These are phyloP conservation scores for Chorisops tibialis DNA, from an alignment of 2,888 invertebrate species.

Conservation along the genomic window DNA sequence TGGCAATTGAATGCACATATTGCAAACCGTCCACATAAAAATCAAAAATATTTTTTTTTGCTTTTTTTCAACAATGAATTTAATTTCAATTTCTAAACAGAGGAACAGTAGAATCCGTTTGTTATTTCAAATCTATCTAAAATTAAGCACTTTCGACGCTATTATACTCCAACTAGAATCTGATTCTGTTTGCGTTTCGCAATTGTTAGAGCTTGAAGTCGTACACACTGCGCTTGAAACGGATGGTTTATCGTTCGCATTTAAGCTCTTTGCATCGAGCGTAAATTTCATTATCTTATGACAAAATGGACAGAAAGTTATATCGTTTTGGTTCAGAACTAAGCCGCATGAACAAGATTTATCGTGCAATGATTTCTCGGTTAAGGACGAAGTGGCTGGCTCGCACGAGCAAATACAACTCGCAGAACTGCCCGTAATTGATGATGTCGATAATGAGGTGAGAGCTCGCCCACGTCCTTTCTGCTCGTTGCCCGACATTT, in stretches of 20 bases:
- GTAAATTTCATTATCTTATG: conserved; percentile 21
- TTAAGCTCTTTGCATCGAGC: not conserved
- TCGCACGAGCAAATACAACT: conserved; percentile 1
- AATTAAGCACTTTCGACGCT: too few relatives aligned
- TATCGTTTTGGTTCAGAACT: conserved; percentile 3
- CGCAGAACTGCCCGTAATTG: not conserved
- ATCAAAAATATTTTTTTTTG: too few relatives aligned
- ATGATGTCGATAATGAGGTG: not conserved
- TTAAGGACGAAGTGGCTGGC: not conserved
- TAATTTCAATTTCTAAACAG: too few relatives aligned
- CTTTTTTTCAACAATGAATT: too few relatives aligned
- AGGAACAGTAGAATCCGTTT: too few relatives aligned
- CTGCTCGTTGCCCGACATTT: not conserved
- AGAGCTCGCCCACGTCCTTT: not conserved
- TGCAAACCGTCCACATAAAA: too few relatives aligned
- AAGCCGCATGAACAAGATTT: conserved; percentile 2
- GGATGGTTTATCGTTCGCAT: not conserved
- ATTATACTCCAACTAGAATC: not conserved
- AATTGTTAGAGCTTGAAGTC: not conserved
- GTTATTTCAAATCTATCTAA: too few relatives aligned
- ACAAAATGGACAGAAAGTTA: conserved; percentile 20
- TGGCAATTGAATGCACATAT: too few relatives aligned
- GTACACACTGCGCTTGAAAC: not conserved
- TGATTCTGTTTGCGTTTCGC: not conserved
- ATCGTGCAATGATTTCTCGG: not conserved